Conservation (phyloP, 2,113 vertebrate species). For the Xerus inauris region DNA sequence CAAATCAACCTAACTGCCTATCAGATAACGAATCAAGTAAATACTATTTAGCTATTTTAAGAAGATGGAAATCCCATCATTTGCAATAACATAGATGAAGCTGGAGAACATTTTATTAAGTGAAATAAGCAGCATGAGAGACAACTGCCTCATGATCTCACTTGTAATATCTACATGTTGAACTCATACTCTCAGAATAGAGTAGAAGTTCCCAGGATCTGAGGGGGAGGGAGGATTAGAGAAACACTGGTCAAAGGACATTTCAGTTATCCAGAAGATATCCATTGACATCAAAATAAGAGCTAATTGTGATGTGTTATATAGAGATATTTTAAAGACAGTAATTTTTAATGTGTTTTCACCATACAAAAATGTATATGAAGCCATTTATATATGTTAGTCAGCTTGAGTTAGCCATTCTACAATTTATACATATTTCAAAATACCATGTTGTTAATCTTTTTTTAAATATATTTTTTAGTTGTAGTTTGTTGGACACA, state of each 20-base stretch:
- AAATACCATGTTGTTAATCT: not conserved
- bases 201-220: not conserved
- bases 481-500: too few relatives aligned
- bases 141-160: not conserved
- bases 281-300: not conserved
- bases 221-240: rapidly evolving
- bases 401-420: not conserved
- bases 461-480: not conserved
- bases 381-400: too few relatives aligned
- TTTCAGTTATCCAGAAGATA: not conserved
- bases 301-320: not conserved
- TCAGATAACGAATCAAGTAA: not conserved
- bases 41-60: not conserved
- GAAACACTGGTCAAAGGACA: not conserved
- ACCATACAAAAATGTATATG: not conserved
- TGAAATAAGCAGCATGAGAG: not conserved
- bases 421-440: not conserved
- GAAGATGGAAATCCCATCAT: not conserved
- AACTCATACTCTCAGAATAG: not conserved
- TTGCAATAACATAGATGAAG: not conserved
- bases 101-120: too few relatives aligned
- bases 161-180: not conserved
- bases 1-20: not conserved
- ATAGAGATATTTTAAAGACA: not conserved
- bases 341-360: not conserved